Percentiles rank a stretch among this genome's conserved stretches.
These are phyloP conservation scores for Epiblema foenella DNA, from an alignment of 2,888 invertebrate species.

Conservation along the genomic window DNA sequence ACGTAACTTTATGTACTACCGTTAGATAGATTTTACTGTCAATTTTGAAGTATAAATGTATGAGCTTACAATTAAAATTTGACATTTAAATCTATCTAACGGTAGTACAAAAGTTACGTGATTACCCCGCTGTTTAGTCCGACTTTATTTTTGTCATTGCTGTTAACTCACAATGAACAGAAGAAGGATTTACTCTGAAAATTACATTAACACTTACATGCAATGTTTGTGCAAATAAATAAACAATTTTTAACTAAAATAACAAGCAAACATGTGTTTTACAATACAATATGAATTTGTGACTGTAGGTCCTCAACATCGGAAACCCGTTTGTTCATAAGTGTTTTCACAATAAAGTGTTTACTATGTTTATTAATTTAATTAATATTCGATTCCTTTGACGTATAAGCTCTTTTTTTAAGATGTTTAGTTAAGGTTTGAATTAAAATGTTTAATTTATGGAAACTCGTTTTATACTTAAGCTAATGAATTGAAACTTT, in stretches of 20 bases:
- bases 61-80: no score
- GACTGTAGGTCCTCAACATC: conserved; percentile 4
- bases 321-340: conserved; percentile 23
- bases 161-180: no score
- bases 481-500: neutral
- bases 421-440: neutral
- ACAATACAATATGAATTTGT: conserved; percentile 14
- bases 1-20: no score
- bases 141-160: no score
- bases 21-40: no score
- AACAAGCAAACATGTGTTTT: conserved; percentile 14
- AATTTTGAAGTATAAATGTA: no score
- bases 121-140: no score
- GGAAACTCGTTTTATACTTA: neutral
- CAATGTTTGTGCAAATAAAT: neutral
- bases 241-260: conserved; percentile 1
- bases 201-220: neutral
- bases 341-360: conserved; percentile 20
- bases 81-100: no score
- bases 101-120: no score
- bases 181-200: no score
- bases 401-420: neutral
- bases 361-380: conserved; percentile 1
- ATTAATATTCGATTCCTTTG: conserved; percentile 4
- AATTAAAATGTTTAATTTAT: neutral